Conservation (phyloP, 2,113 vertebrate species). For the Trinectes maculatus region DNA sequence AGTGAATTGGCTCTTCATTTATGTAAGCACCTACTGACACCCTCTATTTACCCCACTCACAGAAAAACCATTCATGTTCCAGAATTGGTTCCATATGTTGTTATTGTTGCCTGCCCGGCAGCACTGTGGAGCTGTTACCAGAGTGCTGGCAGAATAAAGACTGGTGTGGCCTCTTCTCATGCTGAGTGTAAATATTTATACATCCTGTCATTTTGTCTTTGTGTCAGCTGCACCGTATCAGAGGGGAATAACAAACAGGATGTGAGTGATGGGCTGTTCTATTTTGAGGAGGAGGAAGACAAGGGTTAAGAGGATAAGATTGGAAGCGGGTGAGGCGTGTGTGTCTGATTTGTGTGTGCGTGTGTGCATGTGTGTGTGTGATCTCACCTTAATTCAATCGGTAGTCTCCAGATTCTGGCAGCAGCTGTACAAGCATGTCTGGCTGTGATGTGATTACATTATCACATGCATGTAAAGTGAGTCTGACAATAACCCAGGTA, state of each 20-base stretch:
- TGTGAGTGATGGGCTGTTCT: slow-evolving; percentile 62
- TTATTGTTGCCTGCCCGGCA: slow-evolving; percentile 47
- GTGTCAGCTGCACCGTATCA: slow-evolving; percentile 63
- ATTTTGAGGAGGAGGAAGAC: slow-evolving; percentile 60
- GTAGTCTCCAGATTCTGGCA: slow-evolving; percentile 47
- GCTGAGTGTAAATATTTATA: slow-evolving; percentile 74
- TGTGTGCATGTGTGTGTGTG: slow-evolving; percentile 18
- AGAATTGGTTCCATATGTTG: slow-evolving; percentile 71
- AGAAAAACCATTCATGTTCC: slow-evolving; percentile 57
- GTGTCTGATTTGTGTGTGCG: neutral
- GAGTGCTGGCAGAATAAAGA: slow-evolving; percentile 48
- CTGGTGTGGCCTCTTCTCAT: slow-evolving; percentile 58
- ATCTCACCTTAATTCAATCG: slow-evolving; percentile 45
- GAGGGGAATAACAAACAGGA: slow-evolving; percentile 53
- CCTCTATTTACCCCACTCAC: slow-evolving; percentile 52
- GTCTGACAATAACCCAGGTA: slow-evolving; percentile 22
- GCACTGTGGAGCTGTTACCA: slow-evolving; percentile 22
- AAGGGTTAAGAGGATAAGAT: slow-evolving; percentile 65
- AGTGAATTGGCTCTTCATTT: slow-evolving; percentile 48
- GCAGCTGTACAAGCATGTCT: slow-evolving; percentile 36
- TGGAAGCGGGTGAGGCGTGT: neutral
- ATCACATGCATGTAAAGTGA: slow-evolving; percentile 52
- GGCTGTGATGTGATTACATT: slow-evolving; percentile 59
- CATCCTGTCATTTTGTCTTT: slow-evolving; percentile 69
- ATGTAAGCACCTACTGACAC: slow-evolving; percentile 39